These are phyloP conservation scores for Stichopus horrens DNA, from an alignment of 53 echinoderm and acorn worm genomes.

Conservation along the genomic window DNA sequence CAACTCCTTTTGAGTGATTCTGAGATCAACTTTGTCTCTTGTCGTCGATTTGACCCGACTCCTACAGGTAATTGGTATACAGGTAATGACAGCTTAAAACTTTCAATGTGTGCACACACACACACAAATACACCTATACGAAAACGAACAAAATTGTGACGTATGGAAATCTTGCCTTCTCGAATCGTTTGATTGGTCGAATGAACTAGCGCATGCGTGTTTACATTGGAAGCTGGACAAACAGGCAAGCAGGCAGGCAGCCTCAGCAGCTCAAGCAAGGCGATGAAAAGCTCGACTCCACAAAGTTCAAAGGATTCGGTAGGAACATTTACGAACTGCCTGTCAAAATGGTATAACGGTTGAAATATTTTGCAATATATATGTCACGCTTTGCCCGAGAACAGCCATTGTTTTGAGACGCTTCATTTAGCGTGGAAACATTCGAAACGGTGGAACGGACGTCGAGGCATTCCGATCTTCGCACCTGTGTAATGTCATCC, in stretches of 20 bases:
- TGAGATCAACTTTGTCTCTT: no score
- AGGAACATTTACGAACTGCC: constrained; percentile 36
- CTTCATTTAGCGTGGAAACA: constrained; percentile 21
- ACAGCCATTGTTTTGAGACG: constrained; percentile 28
- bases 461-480: not conserved
- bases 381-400: constrained; percentile 24
- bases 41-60: constrained; percentile 32
- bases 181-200: not conserved
- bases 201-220: not conserved
- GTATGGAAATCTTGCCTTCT: no score
- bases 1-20: not conserved
- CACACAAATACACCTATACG: not conserved
- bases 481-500: constrained; percentile 22
- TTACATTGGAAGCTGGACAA: not conserved
- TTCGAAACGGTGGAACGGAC: not conserved
- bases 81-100: not conserved
- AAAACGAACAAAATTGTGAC: no score
- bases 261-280: not conserved
- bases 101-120: not conserved
- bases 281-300: not conserved
- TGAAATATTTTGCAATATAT: constrained; percentile 8
- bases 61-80: constrained; percentile 6
- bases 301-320: not conserved
- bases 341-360: not conserved
- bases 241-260: not conserved